These are phyloP conservation scores for Sarcophaga bullata DNA, from an alignment of 1,140 invertebrate species.

Conservation along the genomic window DNA sequence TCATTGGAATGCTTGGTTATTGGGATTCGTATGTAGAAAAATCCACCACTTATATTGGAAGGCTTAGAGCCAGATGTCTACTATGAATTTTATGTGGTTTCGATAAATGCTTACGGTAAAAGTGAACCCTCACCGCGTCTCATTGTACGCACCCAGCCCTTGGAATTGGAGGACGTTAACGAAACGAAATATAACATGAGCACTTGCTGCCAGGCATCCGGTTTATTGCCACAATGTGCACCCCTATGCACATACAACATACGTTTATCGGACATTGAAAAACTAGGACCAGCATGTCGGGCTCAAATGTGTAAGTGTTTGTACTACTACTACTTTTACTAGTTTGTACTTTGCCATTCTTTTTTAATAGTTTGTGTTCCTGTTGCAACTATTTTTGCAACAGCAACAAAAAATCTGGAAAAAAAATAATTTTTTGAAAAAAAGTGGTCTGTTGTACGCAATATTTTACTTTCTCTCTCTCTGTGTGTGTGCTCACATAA, in stretches of 20 bases:
- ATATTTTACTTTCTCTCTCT: background rate
- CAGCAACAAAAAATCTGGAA: no score
- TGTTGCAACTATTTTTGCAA: background rate
- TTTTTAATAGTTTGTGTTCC: background rate
- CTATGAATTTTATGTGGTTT: constrained; percentile 84
- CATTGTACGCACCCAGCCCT: constrained; percentile 77
- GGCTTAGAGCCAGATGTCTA: constrained; percentile 76
- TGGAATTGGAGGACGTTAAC: constrained; percentile 47
- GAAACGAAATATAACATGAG: constrained; percentile 76
- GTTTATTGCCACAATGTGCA: constrained; percentile 77
- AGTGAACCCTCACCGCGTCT: constrained; percentile 78
- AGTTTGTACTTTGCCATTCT: background rate
- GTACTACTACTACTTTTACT: background rate
- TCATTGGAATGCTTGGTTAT: background rate
- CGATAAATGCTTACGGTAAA: constrained; percentile 82
- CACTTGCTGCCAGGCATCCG: constrained; percentile 77
- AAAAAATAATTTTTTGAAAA: no score
- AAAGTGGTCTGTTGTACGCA: background rate
- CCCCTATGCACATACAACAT: constrained; percentile 85
- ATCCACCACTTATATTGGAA: constrained; percentile 80
- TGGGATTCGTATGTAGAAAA: constrained; percentile 63
- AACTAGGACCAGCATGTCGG: constrained; percentile 67
- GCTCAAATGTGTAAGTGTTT: constrained; percentile 64
- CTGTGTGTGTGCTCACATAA: background rate
- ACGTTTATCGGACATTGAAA: constrained; percentile 78